Evolutionary conservation across 2,797 vertebrate genomes (phyloP), one percentile per base, ranked within the genome.

Genomic region (Heliangelus exortis): DNA sequence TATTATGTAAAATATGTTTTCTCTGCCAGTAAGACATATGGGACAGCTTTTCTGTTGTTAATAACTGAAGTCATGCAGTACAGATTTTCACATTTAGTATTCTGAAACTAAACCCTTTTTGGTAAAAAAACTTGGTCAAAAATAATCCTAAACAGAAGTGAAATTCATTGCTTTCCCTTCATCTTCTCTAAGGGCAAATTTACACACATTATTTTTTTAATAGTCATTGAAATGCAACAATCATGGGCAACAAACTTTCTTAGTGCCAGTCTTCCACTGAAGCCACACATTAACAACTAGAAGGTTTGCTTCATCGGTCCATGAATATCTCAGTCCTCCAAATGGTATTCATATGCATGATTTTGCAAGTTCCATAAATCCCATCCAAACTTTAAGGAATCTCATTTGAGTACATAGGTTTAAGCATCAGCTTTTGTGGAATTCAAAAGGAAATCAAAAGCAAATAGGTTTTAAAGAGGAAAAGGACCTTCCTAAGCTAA

Each of bases 1-100:
- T 95, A 96, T 96, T 94, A 96, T 95, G 85, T 94, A 96, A 94
- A 96, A 68, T 87, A 88, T 50, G 59, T 91, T 95, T 93, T 92
- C 92, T 87, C 85, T 96, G 94, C 94, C 95, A 96, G 86, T 95
- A 93, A 95, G 96, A 79, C 93, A 97, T 95, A 96, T 93, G 95
- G 95, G 94, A 95, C 58, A 82, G 87, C 81, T 97, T 91, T 95
- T 93, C 94, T 96, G 87, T 86, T 96, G 86, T 87, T 96, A 95
- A 94, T 94, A 95, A 89, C 83, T 92, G 73, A 93, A 96, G 95
- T 91, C 91, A 96, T 94, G 76, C 84, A 89, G 92, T 83, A 84
- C 93, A 95, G 80, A 88, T 96, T 97, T 97, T 95, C 93, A 95
- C 83, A 93, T 95, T 96, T 74, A 92, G 62, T 78, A 92, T 92